These are phyloP conservation scores for Diarsia dahlii DNA, from an alignment of 2,888 invertebrate genomes.

Conservation along the genomic window DNA sequence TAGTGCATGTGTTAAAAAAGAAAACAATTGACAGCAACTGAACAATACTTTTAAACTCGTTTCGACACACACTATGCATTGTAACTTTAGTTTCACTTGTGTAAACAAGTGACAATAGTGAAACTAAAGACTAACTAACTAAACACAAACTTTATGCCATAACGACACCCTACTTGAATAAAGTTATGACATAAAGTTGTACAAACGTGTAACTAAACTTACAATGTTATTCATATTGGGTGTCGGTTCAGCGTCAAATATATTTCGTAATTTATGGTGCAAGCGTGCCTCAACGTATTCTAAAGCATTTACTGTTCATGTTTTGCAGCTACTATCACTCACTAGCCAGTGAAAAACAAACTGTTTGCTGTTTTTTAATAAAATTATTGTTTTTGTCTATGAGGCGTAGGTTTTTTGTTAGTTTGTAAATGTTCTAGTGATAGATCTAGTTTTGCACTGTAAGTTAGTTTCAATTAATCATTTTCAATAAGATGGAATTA, in stretches of 20 bases:
- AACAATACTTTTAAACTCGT: not conserved
- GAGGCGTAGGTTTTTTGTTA: conserved; percentile 19
- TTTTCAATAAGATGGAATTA: conserved; percentile 60
- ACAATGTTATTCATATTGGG: too few relatives aligned
- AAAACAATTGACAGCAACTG: not conserved
- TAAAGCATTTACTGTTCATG: conserved; percentile 49
- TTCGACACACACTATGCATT: too few relatives aligned
- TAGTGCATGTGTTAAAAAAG: too few relatives aligned
- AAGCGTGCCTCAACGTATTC: conserved; percentile 14
- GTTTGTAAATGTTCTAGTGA: conserved; percentile 26
- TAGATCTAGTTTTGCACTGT: conserved; percentile 10
- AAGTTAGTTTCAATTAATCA: conserved; percentile 59
- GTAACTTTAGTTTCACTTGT: too few relatives aligned
- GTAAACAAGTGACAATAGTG: too few relatives aligned
- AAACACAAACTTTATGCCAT: too few relatives aligned
- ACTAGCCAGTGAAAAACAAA: conserved; percentile 14
- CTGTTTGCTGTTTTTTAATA: not conserved
- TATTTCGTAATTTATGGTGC: not conserved
- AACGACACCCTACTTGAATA: too few relatives aligned
- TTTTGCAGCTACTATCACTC: conserved; percentile 18
- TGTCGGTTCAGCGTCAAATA: too few relatives aligned
- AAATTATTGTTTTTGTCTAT: not conserved
- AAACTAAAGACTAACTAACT: too few relatives aligned
- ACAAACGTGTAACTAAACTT: too few relatives aligned
- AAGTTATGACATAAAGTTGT: too few relatives aligned